These are phyloP conservation scores for Stratiomys singularior DNA, from an alignment of 2,888 invertebrate species.

Conservation along the genomic window DNA sequence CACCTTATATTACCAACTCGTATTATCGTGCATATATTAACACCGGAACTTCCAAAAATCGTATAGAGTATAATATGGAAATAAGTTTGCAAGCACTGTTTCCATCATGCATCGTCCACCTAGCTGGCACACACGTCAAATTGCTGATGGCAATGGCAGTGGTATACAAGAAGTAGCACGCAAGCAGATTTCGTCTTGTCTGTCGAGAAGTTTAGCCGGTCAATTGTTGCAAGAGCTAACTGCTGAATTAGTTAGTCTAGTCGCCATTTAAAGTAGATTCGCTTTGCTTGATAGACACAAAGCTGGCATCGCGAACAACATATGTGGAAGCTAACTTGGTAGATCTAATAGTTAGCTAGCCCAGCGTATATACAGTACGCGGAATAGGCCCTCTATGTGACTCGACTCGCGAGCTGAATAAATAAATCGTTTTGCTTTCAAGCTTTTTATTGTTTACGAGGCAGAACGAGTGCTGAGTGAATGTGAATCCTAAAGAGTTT, in stretches of 20 bases:
- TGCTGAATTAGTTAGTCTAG: not conserved
- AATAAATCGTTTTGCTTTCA: conserved; percentile 24
- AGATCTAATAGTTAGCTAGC: not conserved
- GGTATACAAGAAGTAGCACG: conserved; percentile 18
- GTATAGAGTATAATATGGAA: too few species aligned
- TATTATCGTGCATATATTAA: too few species aligned
- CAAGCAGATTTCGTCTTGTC: not conserved
- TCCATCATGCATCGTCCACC: not conserved
- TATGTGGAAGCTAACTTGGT: not conserved
- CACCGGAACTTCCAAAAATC: too few species aligned
- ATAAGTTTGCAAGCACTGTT: too few species aligned
- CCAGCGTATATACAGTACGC: not conserved
- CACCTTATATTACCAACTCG: too few species aligned
- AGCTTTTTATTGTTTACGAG: conserved; percentile 12
- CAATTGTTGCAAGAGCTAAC: conserved; percentile 11
- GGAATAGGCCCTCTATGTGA: not conserved
- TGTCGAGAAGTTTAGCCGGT: conserved; percentile 22
- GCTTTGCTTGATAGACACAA: not conserved
- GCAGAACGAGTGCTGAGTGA: not conserved
- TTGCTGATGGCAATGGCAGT: not conserved
- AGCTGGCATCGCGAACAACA: not conserved
- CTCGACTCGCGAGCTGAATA: conserved; percentile 13
- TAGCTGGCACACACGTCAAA: not conserved
- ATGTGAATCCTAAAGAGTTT: not conserved
- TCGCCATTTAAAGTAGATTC: conserved; percentile 5